Base-by-base conservation (phyloP, 2,113 vertebrate genomes). In the Anguilla japonica region DNA sequence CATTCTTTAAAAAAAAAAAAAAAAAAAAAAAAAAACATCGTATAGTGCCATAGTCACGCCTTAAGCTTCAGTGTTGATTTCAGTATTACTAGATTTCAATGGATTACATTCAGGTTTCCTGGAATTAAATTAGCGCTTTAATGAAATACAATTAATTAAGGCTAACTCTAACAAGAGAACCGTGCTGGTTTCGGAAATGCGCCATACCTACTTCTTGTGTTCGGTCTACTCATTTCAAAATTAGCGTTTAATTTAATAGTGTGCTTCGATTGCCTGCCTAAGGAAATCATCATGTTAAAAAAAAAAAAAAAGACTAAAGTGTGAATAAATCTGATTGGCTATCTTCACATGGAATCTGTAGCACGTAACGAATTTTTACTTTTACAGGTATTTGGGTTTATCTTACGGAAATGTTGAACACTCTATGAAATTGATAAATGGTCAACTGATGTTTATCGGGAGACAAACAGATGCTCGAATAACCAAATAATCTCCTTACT, bases 1-100 rank as follows among this genome's bases (percentile, higher is more conserved):
- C 86, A 85, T 92, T 89, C 85, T 79, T 78, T 85, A 88, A 88
- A 82, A 83, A 87, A 87, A 88, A 82, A 83, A 8, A 53, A 53
- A 53, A 53, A 53, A 53, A 53, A 53, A 5, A 13, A 13, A 14
- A 53, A 13, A 89, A 85, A 84, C 15, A 41, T 85, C 20, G 79
- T 41, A 43, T 67, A 87, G 87, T 87, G 41, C 34, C 60, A 67
- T 88, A 85, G 79, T 79, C 39, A 63, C 78, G 40, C 26, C 81
- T 86, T 63, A 46, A 80, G 82, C 67, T 88, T 57, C 18, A 43
- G n/a, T 86, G 84, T 87, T 90, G 87, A 80, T 89, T 86, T 83
- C 60, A 85, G 78, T 81, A 57, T 82, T 83, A 50, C 84, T 78
- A 88, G 34, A 84, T 86, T 85, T 43, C 57, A 18, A 9, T 56